Conservation (phyloP, 2,797 vertebrate genomes). For the Carcharodon carcharias region DNA sequence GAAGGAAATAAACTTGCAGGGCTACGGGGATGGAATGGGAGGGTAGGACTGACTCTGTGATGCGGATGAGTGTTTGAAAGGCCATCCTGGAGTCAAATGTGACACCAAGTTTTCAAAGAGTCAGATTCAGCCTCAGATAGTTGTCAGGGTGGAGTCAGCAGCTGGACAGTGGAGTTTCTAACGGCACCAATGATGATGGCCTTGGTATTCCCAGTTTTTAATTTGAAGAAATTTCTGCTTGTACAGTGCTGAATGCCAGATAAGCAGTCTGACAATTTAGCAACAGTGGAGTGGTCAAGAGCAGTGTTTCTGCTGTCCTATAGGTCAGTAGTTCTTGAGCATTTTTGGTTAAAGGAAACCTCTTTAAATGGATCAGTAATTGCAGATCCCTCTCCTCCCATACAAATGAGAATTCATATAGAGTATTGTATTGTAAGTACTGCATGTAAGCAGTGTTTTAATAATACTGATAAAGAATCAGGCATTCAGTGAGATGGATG, state of each 20-base stretch:
- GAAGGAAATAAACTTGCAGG: too few relatives aligned
- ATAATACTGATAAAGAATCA: background rate
- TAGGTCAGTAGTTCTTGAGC: background rate
- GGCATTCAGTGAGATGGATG: background rate
- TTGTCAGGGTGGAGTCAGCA: background rate
- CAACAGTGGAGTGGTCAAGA: background rate
- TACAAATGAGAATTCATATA: background rate
- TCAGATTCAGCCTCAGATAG: background rate
- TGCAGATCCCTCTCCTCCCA: too few relatives aligned
- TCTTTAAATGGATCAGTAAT: background rate
- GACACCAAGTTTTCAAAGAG: background rate
- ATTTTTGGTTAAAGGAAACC: background rate
- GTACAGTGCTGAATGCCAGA: background rate
- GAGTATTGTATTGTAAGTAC: background rate
- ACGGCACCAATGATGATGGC: background rate
- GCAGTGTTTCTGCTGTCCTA: background rate
- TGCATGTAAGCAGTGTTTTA: background rate
- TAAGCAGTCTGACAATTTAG: too few relatives aligned
- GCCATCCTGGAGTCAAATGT: background rate
- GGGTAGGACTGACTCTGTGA: too few relatives aligned
- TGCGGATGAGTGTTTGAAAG: background rate
- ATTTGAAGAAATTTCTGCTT: background rate
- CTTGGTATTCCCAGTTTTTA: background rate
- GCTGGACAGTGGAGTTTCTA: background rate
- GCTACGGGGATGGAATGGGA: too few relatives aligned